A percentile compares a stretch with the other conserved stretches of the same genome.
Evolutionary conservation across 1,140 invertebrate species (phyloP).

Genomic region (Leptoteleia sp.): DNA sequence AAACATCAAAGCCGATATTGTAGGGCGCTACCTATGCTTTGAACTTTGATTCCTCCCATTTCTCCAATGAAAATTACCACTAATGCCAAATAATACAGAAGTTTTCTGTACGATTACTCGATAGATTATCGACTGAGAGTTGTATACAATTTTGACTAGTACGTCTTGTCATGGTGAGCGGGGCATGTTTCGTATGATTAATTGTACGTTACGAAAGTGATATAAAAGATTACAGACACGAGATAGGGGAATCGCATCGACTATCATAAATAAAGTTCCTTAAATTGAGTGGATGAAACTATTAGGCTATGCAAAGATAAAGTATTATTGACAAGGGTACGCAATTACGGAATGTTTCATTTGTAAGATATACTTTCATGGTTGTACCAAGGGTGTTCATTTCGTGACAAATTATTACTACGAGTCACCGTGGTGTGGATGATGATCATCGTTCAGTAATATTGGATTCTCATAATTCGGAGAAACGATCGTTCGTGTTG

Average conservation of each 20-base stretch:
- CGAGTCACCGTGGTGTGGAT: slow-evolving; percentile 16
- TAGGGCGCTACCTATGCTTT: too few relatives aligned
- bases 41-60: too few relatives aligned
- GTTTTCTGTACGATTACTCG: too few relatives aligned
- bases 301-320: slow-evolving; percentile 44
- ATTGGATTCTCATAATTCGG: slow-evolving; percentile 56
- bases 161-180: too few relatives aligned
- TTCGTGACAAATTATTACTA: slow-evolving; percentile 29
- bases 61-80: too few relatives aligned
- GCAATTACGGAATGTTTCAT: slow-evolving; percentile 62
- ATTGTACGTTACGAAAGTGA: slow-evolving; percentile 58
- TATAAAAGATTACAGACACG: slow-evolving; percentile 58
- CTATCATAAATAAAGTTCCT: slow-evolving; percentile 55
- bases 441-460: slow-evolving; percentile 22
- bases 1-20: too few relatives aligned
- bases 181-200: too few relatives aligned
- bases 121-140: too few relatives aligned
- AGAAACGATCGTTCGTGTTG: too few relatives aligned
- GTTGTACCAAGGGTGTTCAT: slow-evolving; percentile 33
- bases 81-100: too few relatives aligned
- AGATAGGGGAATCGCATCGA: slow-evolving; percentile 8
- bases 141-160: too few relatives aligned
- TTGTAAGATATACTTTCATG: slow-evolving; percentile 55
- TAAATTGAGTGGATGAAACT: slow-evolving; percentile 54
- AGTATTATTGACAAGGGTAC: slow-evolving; percentile 53